phyloP scores from a whole-genome alignment of 2,113 vertebrate species.

The Hiodon alosoides region DNA sequence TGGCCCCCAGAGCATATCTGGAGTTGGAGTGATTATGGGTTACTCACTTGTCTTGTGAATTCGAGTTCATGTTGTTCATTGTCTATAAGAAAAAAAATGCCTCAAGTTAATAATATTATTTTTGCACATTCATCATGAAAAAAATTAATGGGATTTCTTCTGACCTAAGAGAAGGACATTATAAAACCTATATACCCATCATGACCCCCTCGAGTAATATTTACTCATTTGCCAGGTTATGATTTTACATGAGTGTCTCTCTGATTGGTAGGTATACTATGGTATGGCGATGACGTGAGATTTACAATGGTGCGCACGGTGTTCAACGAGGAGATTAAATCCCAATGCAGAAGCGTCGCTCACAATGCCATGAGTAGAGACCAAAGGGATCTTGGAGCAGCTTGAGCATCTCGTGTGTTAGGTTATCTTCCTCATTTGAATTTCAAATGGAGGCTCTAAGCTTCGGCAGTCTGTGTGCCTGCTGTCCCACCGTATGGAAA shows the following conservation, averaged over 20 bases:
- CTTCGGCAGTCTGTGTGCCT: constrained; percentile 57
- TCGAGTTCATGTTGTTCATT: constrained; percentile 79
- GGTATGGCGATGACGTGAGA: neutral
- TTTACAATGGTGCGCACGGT: neutral
- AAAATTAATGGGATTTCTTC: too few relatives aligned
- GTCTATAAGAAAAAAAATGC: constrained; percentile 47
- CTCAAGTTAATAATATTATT: neutral
- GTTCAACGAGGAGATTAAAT: neutral
- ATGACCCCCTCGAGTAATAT: too few relatives aligned
- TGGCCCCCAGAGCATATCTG: too few relatives aligned
- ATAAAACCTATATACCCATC: too few relatives aligned
- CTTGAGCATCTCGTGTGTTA: constrained; percentile 45
- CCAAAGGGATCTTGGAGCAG: constrained; percentile 9
- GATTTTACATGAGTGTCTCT: neutral
- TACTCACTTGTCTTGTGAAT: constrained; percentile 85
- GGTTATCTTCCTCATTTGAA: constrained; percentile 78
- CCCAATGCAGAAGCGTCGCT: neutral
- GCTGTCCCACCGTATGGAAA: constrained; percentile 82
- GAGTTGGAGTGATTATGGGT: neutral
- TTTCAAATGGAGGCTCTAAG: constrained; percentile 77
- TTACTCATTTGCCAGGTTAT: too few relatives aligned
- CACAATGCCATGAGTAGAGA: neutral
- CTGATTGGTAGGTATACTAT: neutral
- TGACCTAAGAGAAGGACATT: too few relatives aligned
- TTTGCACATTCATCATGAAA: too few relatives aligned